Conservation (phyloP, 1,140 invertebrate species). For the Lucilia sericata region DNA sequence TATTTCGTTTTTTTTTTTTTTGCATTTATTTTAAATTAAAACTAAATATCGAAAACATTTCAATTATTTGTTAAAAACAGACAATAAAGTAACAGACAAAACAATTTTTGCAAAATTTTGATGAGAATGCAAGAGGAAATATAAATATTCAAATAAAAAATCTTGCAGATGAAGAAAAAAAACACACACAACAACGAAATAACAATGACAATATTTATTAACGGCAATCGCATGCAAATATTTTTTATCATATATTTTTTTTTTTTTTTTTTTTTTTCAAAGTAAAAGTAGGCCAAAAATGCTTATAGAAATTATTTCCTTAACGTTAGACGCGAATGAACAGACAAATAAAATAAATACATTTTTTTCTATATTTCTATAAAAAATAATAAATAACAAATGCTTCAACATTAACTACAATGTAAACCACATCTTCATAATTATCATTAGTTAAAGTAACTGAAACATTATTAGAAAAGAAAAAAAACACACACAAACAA, state of each 20-base stretch:
- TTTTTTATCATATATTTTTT: background rate
- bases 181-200: background rate
- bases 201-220: conserved; percentile 22
- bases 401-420: background rate
- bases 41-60: background rate
- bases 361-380: background rate
- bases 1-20: too few relatives aligned
- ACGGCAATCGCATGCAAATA: conserved; percentile 19
- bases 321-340: background rate
- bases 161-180: background rate
- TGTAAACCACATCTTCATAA: conserved; percentile 25
- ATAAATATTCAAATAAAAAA: conserved; percentile 10
- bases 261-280: conserved; percentile 1
- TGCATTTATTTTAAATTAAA: too few relatives aligned
- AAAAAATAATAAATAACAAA: background rate
- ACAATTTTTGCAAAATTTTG: background rate
- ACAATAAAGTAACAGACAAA: background rate
- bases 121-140: background rate
- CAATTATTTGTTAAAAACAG: background rate
- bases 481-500: background rate
- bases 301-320: conserved; percentile 37
- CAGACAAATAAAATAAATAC: background rate
- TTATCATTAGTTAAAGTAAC: conserved; percentile 21
- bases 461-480: background rate
- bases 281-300: conserved; percentile 43